A percentile compares a stretch with the other conserved stretches of the same genome.
Conservation (phyloP, 2,797 vertebrate genomes). For the Protosalanx chinensis region DNA sequence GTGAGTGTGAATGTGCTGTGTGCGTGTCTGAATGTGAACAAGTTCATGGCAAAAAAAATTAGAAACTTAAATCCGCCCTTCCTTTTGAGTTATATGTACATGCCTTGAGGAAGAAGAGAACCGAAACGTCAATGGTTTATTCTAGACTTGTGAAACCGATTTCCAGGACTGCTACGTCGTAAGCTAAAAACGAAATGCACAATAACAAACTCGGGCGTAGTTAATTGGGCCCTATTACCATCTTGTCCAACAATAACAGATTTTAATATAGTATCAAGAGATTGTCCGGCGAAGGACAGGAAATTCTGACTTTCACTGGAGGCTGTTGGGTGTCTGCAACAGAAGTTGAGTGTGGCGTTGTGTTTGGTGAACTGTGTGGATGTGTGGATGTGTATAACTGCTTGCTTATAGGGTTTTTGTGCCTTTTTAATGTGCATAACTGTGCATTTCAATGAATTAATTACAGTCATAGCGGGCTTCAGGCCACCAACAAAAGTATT, state of each 20-base stretch:
- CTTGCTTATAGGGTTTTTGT: slow-evolving; percentile 33
- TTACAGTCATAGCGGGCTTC: slow-evolving; percentile 31
- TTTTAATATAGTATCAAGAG: slow-evolving; percentile 17
- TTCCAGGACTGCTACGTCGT: slow-evolving; percentile 31
- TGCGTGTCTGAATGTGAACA: slow-evolving; percentile 58
- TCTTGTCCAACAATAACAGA: slow-evolving; percentile 51
- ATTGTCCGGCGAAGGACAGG: slow-evolving; percentile 23
- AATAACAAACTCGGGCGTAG: slow-evolving; percentile 49
- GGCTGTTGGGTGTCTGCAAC: slow-evolving; percentile 15
- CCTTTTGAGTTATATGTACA: slow-evolving; percentile 6
- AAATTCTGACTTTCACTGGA: slow-evolving; percentile 6
- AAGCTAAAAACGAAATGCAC: slow-evolving; percentile 44
- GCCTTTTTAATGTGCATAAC: slow-evolving; percentile 52
- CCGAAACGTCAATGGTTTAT: not conserved
- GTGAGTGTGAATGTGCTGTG: slow-evolving; percentile 18
- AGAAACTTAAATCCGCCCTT: not conserved
- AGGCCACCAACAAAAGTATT: slow-evolving; percentile 23
- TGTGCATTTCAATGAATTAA: slow-evolving; percentile 33
- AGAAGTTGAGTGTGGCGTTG: slow-evolving; percentile 20
- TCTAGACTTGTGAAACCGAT: slow-evolving; percentile 7
- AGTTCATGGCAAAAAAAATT: slow-evolving; percentile 47
- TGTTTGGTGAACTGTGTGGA: slow-evolving; percentile 1
- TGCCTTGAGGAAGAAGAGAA: not conserved
- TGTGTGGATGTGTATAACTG: slow-evolving; percentile 22
- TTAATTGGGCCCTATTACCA: slow-evolving; percentile 41